Evolutionary conservation across 2,113 vertebrate genomes (phyloP), one percentile per base, ranked within the genome.

Genomic region (Sander lucioperca): DNA sequence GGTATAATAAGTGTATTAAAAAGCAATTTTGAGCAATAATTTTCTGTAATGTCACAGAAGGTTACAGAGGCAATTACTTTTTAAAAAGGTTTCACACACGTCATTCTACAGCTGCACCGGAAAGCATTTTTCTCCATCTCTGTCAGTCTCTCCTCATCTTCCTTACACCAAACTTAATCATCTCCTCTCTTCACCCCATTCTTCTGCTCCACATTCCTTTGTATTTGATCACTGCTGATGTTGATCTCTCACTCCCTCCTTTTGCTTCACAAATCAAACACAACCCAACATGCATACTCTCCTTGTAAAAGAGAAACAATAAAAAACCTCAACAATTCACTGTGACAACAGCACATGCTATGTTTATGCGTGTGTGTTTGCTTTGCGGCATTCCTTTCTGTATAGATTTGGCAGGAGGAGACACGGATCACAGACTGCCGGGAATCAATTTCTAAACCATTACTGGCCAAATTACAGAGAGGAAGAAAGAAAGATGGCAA

Each of bases 321-420:
- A 73, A 57, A 71, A 81, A 85, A 80, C 75, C 76, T 64, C 73
- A 66, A 73, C 76, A 73, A 67, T 73, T 70, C 71, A 61, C 66
- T 48, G 57, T 43, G 73, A 80, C 74, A 84, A 54, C 48, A 62
- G 73, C n/a, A 59, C 16, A 59, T 19, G 18, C 19, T 16, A 50
- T 56, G 16, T 19, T 8, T 25, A n/a, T 54, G 48, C 62, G 63
- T 76, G 70, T 59, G 25, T 67, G 23, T 61, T 79, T 66, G 27
- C 53, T 64, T 25, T 59, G 23, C 14, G 18, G 48, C 27, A 81
- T 87, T 83, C 74, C 73, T 65, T 80, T 75, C 67, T 82, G 19
- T 77, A 80, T 43, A 56, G 78, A 81, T 88, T 80, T 84, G 81
- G 88, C 71, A 71, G 45, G 71, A 89, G 80, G 61, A 86, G 69